These are phyloP conservation scores for Dasysyrphus tricinctus DNA, from an alignment of 2,888 invertebrate species.

Conservation along the genomic window DNA sequence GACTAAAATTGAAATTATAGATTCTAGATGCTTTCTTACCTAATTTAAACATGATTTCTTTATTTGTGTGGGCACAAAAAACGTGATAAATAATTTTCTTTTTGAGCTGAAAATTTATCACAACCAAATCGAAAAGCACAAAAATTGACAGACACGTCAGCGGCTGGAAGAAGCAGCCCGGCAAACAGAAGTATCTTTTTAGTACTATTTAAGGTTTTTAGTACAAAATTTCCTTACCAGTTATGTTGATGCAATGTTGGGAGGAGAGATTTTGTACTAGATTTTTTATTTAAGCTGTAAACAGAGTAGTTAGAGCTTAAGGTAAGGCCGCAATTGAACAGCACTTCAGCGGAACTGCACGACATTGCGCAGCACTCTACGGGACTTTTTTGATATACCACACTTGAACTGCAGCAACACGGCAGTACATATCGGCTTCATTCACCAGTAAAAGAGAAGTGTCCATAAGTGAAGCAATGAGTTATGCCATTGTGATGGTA, in stretches of 20 bases:
- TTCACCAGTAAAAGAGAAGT: too few species aligned
- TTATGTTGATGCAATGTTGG: rapidly evolving
- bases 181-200: conserved; percentile 56
- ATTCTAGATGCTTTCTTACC: conserved; percentile 67
- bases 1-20: background rate
- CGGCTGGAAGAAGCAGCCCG: conserved; percentile 74
- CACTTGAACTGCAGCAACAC: too few species aligned
- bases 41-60: conserved; percentile 75
- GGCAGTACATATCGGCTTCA: too few species aligned
- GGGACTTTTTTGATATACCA: too few species aligned
- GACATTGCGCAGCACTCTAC: too few species aligned
- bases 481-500: too few species aligned
- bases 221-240: conserved; percentile 24
- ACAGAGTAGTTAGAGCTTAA: too few species aligned
- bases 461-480: too few species aligned
- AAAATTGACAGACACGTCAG: conserved; percentile 82
- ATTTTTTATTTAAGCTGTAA: background rate
- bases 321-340: too few species aligned
- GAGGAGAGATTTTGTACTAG: background rate
- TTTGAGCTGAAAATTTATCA: conserved; percentile 76
- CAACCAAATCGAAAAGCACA: conserved; percentile 71
- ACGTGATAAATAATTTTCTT: conserved; percentile 27
- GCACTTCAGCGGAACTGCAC: too few species aligned
- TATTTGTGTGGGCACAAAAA: conserved; percentile 15
- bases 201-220: conserved; percentile 26